Percentiles rank a stretch among this genome's conserved stretches.
These are phyloP conservation scores for Dipodomys stephensi DNA, from an alignment of 2,113 vertebrate species.

Conservation along the genomic window DNA sequence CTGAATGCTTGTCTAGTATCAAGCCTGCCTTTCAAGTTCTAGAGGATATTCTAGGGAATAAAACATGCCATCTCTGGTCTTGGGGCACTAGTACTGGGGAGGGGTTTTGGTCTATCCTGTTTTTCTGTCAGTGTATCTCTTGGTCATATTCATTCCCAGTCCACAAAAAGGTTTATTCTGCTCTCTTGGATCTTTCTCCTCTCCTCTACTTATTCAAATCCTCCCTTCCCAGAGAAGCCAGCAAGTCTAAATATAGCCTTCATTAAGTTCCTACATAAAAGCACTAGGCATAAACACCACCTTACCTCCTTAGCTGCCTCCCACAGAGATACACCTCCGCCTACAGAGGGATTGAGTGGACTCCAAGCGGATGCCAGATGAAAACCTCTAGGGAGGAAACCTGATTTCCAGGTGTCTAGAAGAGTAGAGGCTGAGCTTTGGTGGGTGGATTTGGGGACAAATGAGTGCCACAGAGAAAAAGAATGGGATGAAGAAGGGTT, in stretches of 20 bases:
- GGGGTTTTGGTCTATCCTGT: not conserved
- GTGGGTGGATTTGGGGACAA: not conserved
- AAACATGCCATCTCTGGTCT: not conserved
- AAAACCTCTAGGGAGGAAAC: not conserved
- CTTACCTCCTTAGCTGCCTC: not conserved
- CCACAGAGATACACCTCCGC: not conserved
- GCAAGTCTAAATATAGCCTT: constrained; percentile 31
- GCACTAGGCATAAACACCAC: not conserved
- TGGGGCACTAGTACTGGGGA: not conserved
- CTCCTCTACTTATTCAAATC: not conserved
- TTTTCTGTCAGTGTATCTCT: not conserved
- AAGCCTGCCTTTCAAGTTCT: not conserved
- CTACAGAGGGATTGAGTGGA: not conserved
- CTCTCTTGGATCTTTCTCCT: not conserved
- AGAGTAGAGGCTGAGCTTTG: not conserved
- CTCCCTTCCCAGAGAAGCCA: constrained; percentile 38
- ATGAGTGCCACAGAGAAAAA: not conserved
- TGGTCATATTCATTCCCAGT: not conserved
- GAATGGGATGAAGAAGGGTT: not conserved
- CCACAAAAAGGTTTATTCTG: not conserved
- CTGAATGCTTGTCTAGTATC: not conserved
- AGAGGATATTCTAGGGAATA: not conserved
- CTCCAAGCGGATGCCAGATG: not conserved
- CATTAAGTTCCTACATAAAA: not conserved
- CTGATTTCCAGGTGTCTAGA: not conserved